Conservation (phyloP, 2,888 invertebrate genomes). For the Pristionchus fissidentatus region DNA sequence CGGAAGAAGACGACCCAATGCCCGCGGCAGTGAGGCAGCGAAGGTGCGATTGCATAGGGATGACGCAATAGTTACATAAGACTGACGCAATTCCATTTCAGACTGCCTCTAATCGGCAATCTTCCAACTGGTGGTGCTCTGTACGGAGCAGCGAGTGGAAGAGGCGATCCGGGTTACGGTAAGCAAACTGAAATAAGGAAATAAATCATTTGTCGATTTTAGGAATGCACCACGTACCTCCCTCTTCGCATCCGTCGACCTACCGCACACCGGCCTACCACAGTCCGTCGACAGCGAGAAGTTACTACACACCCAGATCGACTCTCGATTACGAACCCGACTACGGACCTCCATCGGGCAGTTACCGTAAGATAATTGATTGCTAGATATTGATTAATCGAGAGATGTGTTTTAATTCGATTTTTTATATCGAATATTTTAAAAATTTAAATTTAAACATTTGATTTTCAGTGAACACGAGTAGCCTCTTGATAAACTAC, state of each 20-base stretch:
- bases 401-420: not conserved
- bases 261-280: conserved; percentile 30
- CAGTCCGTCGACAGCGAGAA: conserved; percentile 24
- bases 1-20: conserved; percentile 67
- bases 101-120: conserved; percentile 63
- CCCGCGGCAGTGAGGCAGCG: conserved; percentile 59
- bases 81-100: not conserved
- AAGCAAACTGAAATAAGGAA: not conserved
- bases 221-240: not conserved
- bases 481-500: too few relatives aligned
- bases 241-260: not conserved
- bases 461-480: not conserved
- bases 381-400: not conserved
- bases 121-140: conserved; percentile 52
- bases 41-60: not conserved
- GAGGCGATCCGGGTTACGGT: conserved; percentile 13
- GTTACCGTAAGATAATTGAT: conserved; percentile 49
- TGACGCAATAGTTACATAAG: not conserved
- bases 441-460: not conserved
- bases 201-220: not conserved
- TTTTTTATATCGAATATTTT: not conserved
- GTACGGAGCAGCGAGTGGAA: conserved; percentile 34
- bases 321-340: not conserved
- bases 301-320: conserved; percentile 41
- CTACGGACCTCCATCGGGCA: conserved; percentile 38